These are phyloP conservation scores for Bimastos eiseni DNA, from an alignment of 2,888 invertebrate genomes.

Conservation along the genomic window DNA sequence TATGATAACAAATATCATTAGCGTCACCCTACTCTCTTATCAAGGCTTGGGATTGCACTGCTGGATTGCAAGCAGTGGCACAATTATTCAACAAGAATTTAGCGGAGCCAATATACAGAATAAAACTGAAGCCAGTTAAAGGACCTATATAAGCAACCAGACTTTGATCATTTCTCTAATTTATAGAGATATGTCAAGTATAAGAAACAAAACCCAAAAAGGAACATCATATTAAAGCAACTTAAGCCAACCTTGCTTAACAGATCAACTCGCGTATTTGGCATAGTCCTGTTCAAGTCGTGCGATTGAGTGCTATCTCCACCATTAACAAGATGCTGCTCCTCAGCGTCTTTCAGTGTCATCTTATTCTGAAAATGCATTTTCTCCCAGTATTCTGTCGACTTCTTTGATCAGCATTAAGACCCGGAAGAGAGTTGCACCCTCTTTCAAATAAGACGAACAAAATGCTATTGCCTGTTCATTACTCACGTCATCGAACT, in stretches of 20 bases:
- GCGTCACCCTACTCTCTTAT: no score
- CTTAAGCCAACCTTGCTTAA: background rate
- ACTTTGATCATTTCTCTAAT: background rate
- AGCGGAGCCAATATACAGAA: background rate
- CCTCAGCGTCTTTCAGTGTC: background rate
- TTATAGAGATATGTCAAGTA: background rate
- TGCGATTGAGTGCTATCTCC: background rate
- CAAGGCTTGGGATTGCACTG: no score
- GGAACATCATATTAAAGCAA: background rate
- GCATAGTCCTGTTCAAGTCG: background rate
- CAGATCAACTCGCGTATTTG: background rate
- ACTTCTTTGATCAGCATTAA: background rate
- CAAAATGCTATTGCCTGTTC: background rate
- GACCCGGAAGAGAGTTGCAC: background rate
- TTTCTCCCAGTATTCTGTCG: background rate
- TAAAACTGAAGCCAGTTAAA: background rate
- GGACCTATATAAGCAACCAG: background rate
- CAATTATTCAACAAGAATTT: no score
- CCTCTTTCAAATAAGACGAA: background rate
- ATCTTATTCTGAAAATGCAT: constrained; percentile 9
- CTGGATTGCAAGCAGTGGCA: no score
- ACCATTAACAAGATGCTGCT: background rate
- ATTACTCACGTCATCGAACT: background rate
- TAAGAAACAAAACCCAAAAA: background rate
- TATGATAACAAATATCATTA: no score